A percentile compares a stretch with the other conserved stretches of the same genome.
Conservation (phyloP, 2,888 invertebrate genomes). For the Belgica antarctica region DNA sequence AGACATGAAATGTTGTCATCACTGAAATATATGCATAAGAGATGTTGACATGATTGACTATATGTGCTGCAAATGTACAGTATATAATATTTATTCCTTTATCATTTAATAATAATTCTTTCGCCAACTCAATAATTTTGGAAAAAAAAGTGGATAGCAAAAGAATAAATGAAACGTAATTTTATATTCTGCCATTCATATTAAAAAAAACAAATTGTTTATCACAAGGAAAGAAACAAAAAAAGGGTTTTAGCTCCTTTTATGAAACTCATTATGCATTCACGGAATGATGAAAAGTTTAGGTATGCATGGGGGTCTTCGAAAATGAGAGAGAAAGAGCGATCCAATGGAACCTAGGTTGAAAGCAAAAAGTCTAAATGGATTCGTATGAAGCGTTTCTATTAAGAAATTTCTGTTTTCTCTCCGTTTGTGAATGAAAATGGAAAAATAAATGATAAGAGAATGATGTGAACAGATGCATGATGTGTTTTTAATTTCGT, state of each 20-base stretch:
- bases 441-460: background rate
- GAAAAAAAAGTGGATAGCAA: constrained; percentile 42
- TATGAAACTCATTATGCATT: constrained; percentile 17
- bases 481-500: constrained; percentile 7
- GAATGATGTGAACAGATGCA: background rate
- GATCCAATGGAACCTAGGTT: background rate
- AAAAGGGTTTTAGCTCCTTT: background rate
- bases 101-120: constrained; percentile 46
- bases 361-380: background rate
- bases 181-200: constrained; percentile 31
- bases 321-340: background rate
- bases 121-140: constrained; percentile 46
- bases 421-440: background rate
- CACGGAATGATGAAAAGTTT: constrained; percentile 14
- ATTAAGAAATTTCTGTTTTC: no score
- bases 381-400: background rate
- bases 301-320: background rate
- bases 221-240: constrained; percentile 25
- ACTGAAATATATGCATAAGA: background rate
- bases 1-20: background rate
- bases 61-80: constrained; percentile 43
- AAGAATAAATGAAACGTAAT: constrained; percentile 28
- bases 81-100: constrained; percentile 34
- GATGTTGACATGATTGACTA: constrained; percentile 30
- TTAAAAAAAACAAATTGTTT: background rate